phyloP scores from a whole-genome alignment of 30 jellyfish, hydroid and myxozoan genomes.

The Rhopilema esculentum region DNA sequence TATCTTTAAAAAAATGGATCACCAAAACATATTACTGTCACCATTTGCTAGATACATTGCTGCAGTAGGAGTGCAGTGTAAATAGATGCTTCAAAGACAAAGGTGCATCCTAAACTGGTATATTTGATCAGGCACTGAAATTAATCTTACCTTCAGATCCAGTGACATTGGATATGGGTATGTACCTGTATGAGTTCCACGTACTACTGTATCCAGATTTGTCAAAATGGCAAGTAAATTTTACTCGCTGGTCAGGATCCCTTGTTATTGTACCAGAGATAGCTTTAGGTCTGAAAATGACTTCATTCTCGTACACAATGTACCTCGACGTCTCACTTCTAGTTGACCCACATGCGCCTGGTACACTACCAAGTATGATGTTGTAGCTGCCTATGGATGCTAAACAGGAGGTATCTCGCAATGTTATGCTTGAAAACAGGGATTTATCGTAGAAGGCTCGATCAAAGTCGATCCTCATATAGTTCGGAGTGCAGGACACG shows the following conservation, averaged over 20 bases:
- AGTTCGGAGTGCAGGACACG: constrained; percentile 43
- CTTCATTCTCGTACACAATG: constrained; percentile 47
- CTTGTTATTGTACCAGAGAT: neutral
- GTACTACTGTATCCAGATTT: neutral
- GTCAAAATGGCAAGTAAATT: neutral
- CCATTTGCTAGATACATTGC: too few relatives aligned
- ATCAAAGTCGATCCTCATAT: constrained; percentile 48
- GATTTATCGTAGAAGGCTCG: constrained; percentile 20
- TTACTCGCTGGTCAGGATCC: neutral
- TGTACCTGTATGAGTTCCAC: neutral
- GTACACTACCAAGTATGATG: constrained; percentile 41
- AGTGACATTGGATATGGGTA: constrained; percentile 15
- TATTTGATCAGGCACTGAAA: too few relatives aligned
- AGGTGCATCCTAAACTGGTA: too few relatives aligned
- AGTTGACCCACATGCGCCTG: constrained; percentile 40
- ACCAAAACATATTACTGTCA: too few relatives aligned
- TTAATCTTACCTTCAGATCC: constrained; percentile 13
- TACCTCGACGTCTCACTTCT: constrained; percentile 15
- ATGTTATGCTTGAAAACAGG: constrained; percentile 24
- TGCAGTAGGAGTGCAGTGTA: too few relatives aligned
- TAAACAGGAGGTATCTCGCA: constrained; percentile 32
- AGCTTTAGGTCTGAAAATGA: constrained; percentile 17
- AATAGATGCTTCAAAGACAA: too few relatives aligned
- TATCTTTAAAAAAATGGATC: too few relatives aligned
- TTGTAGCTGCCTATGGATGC: neutral